Base-by-base conservation (phyloP, 2,888 invertebrate genomes). In the Ophioninae sp. region DNA sequence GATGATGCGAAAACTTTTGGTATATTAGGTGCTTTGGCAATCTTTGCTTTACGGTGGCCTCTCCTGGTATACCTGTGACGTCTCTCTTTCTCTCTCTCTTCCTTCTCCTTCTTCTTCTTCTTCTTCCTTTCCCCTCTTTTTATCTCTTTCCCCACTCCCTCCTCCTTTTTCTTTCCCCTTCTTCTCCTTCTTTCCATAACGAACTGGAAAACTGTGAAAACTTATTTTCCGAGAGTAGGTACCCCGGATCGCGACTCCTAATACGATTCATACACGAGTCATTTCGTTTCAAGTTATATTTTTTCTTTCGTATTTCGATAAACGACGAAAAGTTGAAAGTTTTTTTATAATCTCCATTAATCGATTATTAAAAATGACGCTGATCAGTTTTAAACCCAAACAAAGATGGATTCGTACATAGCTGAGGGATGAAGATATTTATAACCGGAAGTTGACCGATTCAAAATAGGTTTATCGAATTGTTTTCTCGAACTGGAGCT, bases 1-100 rank as follows among this genome's bases (percentile, higher is more conserved):
- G 91, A 92, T 91, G 92, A 92, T 92, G 92, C 91, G 91, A 92
- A 92, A 93, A 92, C 91, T 93, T 86, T 92, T 90, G 90, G 90
- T 91, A 90, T 92, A 91, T 92, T 91, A 92, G 91, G 89, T 88
- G 90, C 90, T 91, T 91, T 89, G 90, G 89, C 90, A 91, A 92
- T 92, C 90, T 90, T 88, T 89, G 89, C 90, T 90, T 91, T 89
- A 90, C 90, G 88, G 87, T 70, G 70, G 74, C 78, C 74, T 80
- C 78, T 81, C 78, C 41, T n/a, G 79, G 62, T 76, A 44, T 56
- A 41, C 72, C 62, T 57, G 50, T 37, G 37, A 61, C 20, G 64
- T n/a, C n/a, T 41, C 41, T 41, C 41, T 41, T 8, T 41, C 41
- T 41, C 7, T 56, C 70, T 57, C 62, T 56, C 44, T 74, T 61